Percentiles rank a stretch among this genome's conserved stretches.
Conservation (phyloP, 2,797 vertebrate species). For the Diceros bicornis region DNA sequence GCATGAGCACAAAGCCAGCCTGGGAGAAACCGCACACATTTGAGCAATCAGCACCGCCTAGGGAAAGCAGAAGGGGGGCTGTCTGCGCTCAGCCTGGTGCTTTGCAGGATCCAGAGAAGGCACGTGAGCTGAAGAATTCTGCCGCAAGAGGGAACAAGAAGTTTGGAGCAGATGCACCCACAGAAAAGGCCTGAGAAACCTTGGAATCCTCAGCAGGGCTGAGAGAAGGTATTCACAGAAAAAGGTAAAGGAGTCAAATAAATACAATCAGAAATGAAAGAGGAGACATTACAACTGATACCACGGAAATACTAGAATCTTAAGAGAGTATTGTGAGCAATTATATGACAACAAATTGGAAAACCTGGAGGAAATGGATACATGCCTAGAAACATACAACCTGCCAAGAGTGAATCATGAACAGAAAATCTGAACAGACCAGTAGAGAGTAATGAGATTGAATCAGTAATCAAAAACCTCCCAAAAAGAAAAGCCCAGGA, state of each 20-base stretch:
- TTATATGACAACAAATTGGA: not conserved
- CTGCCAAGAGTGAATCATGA: not conserved
- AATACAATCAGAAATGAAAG: not conserved
- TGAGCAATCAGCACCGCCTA: not conserved
- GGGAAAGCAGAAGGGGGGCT: not conserved
- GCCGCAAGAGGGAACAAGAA: not conserved
- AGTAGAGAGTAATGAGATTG: not conserved
- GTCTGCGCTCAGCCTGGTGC: accelerated
- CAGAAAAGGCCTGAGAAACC: not conserved
- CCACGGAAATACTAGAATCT: not conserved
- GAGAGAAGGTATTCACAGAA: not conserved
- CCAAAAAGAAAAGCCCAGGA: not conserved
- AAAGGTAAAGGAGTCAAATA: not conserved
- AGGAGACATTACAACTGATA: not conserved
- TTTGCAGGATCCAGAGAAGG: not conserved
- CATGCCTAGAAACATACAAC: not conserved
- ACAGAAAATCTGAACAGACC: not conserved
- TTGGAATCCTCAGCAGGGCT: no score
- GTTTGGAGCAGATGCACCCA: no score
- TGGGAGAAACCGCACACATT: not conserved
- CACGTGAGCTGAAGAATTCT: not conserved
- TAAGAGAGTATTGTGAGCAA: not conserved
- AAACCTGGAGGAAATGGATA: not conserved
- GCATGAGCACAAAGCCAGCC: not conserved
- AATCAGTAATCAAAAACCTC: not conserved